Conservation (phyloP, 2,113 vertebrate genomes). For the Mohoua ochrocephala region DNA sequence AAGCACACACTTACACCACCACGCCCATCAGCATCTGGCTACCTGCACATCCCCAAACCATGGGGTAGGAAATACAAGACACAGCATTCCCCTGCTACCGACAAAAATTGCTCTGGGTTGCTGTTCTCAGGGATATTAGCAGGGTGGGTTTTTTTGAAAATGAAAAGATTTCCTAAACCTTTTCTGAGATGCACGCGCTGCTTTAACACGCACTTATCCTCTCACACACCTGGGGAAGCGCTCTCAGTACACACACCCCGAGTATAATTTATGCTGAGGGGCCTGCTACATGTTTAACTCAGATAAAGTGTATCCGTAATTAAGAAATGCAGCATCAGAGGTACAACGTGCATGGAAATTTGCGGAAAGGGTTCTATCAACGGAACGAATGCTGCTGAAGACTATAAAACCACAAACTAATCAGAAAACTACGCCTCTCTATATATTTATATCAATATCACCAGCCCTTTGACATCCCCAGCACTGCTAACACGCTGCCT, state of each 20-base stretch:
- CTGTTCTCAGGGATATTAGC: background rate
- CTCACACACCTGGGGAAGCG: slow-evolving; percentile 25
- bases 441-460: slow-evolving; percentile 38
- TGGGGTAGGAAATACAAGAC: background rate
- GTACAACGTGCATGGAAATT: background rate
- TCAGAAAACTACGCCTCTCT: background rate
- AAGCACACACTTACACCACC: background rate
- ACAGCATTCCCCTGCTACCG: background rate
- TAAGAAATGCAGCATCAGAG: slow-evolving; percentile 30
- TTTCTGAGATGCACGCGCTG: background rate
- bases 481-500: slow-evolving; percentile 33
- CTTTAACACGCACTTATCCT: background rate
- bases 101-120: background rate
- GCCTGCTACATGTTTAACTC: slow-evolving; percentile 15
- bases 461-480: slow-evolving; percentile 29
- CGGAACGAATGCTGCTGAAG: background rate
- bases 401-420: slow-evolving; percentile 30
- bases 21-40: background rate
- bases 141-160: background rate
- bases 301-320: background rate
- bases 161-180: background rate
- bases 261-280: slow-evolving; percentile 36
- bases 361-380: background rate
- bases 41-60: background rate
- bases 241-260: background rate